Percentiles rank a stretch among this genome's conserved stretches.
Conservation (phyloP, 2,888 invertebrate genomes). For the Ophion ellenae region DNA sequence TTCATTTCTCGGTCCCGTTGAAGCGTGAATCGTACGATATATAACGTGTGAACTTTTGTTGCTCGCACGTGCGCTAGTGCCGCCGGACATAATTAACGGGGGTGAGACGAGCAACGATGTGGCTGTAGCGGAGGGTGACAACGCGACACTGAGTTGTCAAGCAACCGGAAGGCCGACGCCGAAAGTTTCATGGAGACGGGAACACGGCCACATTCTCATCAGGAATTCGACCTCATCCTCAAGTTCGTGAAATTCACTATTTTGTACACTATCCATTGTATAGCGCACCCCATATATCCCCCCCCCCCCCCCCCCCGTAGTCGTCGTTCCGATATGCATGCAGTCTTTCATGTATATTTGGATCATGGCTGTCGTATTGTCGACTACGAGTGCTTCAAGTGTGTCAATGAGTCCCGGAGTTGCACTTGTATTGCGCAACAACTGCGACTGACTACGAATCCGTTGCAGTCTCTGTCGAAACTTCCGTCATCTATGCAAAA, state of each 20-base stretch:
- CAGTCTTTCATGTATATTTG: slow-evolving; percentile 14
- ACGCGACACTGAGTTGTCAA: slow-evolving; percentile 86
- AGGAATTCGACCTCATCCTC: slow-evolving; percentile 71
- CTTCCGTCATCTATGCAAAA: not conserved
- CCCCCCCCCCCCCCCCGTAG: not conserved
- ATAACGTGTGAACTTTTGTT: slow-evolving; percentile 33
- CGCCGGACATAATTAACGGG: slow-evolving; percentile 87
- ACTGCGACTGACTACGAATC: slow-evolving; percentile 53
- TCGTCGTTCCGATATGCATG: not conserved
- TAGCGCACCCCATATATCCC: slow-evolving; percentile 32
- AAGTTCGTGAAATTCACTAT: slow-evolving; percentile 67
- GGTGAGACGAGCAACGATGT: slow-evolving; percentile 87
- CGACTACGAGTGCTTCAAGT: slow-evolving; percentile 42
- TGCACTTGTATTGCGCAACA: not conserved
- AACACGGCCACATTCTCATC: slow-evolving; percentile 86
- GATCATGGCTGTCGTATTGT: slow-evolving; percentile 5
- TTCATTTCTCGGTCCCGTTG: not conserved
- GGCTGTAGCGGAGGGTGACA: slow-evolving; percentile 86
- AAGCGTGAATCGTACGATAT: not conserved
- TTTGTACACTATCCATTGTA: slow-evolving; percentile 50
- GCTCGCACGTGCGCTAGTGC: slow-evolving; percentile 83
- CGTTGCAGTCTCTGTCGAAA: slow-evolving; percentile 30
- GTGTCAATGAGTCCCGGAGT: slow-evolving; percentile 43
- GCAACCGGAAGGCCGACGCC: slow-evolving; percentile 86
- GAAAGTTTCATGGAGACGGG: slow-evolving; percentile 86